Base-by-base conservation (phyloP, 2,888 invertebrate genomes). In the Mellilla xanthometata region DNA sequence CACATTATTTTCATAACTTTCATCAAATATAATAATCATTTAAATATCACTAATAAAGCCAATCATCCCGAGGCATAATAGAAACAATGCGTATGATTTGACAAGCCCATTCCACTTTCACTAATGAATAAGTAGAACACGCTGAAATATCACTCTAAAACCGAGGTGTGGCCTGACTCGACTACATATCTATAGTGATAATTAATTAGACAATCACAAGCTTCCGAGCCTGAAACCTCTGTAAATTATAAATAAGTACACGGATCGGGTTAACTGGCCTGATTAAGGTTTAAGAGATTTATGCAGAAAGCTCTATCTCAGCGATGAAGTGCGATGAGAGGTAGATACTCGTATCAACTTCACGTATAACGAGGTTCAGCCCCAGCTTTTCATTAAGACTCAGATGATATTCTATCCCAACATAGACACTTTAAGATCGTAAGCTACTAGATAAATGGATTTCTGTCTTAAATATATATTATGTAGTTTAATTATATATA, bases 41-140 rank as follows among this genome's bases (percentile, higher is more conserved):
- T n/a, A n/a, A n/a, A n/a, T n/a, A n/a, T n/a, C n/a, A n/a, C n/a
- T n/a, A n/a, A n/a, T n/a, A n/a, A n/a, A n/a, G n/a, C n/a, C n/a
- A n/a, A n/a, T n/a, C n/a, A n/a, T n/a, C n/a, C n/a, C n/a, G n/a
- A n/a, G n/a, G n/a, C n/a, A n/a, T n/a, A n/a, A n/a, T n/a, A n/a
- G n/a, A n/a, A 36, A 36, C 35, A 36, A 45, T 40, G 24, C 30
- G 23, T 40, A 46, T 36, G 33, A 36, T 39, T 47, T 48, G 43
- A 48, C 42, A 54, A 58, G 56, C 58, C 43, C 49, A 54, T 49
- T 49, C 60, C 68, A 72, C 72, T 73, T 72, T 69, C 65, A 66
- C 69, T 73, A 75, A 73, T 71, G 67, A 71, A 53, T 58, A 47
- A 56, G 44, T 46, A 49, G 48, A 59, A 43, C 52, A 59, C 12